These are phyloP conservation scores for Rhagologus leucostigma DNA, from an alignment of 2,113 vertebrate genomes.

Conservation along the genomic window DNA sequence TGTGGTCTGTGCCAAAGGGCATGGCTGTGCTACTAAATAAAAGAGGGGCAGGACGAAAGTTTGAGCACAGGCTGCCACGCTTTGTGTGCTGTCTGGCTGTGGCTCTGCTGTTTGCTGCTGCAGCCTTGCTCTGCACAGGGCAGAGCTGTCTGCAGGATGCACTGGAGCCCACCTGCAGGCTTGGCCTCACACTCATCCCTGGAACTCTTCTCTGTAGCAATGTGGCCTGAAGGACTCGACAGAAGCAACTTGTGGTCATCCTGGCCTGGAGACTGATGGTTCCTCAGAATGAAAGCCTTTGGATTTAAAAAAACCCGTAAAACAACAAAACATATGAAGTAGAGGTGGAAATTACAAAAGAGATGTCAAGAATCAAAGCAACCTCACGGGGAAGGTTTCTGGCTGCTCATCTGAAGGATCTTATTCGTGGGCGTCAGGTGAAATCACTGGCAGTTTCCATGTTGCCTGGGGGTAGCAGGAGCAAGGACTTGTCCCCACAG, in stretches of 20 bases:
- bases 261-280: background rate
- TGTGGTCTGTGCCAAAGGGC: background rate
- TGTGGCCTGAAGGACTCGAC: background rate
- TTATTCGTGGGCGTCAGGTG: background rate
- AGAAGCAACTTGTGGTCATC: background rate
- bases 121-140: background rate
- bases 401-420: background rate
- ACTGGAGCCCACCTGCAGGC: background rate
- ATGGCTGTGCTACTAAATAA: background rate
- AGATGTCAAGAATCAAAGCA: background rate
- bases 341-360: background rate
- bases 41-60: background rate
- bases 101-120: background rate
- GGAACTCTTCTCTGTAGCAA: background rate
- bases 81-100: background rate
- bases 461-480: background rate
- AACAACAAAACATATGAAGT: background rate
- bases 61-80: background rate
- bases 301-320: background rate
- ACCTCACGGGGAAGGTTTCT: background rate
- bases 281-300: background rate
- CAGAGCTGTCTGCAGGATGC: background rate
- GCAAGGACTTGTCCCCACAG: background rate
- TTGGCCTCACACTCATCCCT: background rate
- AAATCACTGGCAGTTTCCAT: background rate